Conservation (phyloP, 1,140 invertebrate genomes). For the Diabrotica undecimpunctata region DNA sequence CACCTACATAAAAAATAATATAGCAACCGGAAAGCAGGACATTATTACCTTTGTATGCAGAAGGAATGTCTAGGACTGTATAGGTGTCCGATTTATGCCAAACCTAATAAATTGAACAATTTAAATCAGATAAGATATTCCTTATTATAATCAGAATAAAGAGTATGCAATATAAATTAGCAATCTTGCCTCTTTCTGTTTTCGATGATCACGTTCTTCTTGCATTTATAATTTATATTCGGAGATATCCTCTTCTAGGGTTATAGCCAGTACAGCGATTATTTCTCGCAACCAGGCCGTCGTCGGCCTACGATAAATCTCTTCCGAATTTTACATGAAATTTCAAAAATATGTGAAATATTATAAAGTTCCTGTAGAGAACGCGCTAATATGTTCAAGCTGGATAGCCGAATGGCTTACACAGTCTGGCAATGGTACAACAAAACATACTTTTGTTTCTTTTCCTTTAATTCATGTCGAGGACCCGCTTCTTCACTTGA, state of each 20-base stretch:
- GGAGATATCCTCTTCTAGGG: not conserved
- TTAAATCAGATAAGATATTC: too few relatives aligned
- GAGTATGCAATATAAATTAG: too few relatives aligned
- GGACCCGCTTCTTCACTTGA: constrained; percentile 37
- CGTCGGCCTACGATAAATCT: constrained; percentile 10
- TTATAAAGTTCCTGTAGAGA: constrained; percentile 10
- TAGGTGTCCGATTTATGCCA: too few relatives aligned
- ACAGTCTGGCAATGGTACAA: constrained; percentile 35
- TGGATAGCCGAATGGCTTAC: constrained; percentile 15
- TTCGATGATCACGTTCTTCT: not conserved
- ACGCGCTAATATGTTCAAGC: constrained; percentile 17
- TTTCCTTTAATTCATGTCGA: constrained; percentile 39
- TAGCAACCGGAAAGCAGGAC: too few relatives aligned
- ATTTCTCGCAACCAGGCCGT: not conserved
- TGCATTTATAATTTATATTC: not conserved
- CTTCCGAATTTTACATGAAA: constrained; percentile 11
- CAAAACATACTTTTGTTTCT: constrained; percentile 33
- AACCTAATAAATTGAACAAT: too few relatives aligned
- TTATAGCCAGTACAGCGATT: not conserved
- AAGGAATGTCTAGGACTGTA: too few relatives aligned
- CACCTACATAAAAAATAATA: too few relatives aligned
- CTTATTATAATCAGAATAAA: too few relatives aligned
- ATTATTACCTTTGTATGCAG: too few relatives aligned
- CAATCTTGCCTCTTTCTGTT: not conserved
- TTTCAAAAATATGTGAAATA: constrained; percentile 7